These are phyloP conservation scores for Nerophis lumbriciformis DNA, from an alignment of 2,113 vertebrate species.

Conservation along the genomic window DNA sequence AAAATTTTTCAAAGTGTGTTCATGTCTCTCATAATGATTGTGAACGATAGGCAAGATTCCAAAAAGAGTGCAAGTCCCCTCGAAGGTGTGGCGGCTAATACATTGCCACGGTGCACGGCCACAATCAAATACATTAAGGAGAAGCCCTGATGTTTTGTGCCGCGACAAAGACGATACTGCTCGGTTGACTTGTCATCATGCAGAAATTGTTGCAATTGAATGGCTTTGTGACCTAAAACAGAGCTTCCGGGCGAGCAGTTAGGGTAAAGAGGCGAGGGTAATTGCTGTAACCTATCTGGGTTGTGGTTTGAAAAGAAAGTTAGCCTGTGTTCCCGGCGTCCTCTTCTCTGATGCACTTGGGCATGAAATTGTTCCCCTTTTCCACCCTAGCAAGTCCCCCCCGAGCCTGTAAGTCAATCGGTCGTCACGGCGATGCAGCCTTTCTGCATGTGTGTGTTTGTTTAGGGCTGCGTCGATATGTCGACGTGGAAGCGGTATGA, in stretches of 20 bases:
- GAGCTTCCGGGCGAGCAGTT: conserved; percentile 40
- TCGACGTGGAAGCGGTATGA: not conserved
- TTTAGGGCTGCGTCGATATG: not conserved
- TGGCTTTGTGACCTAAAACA: conserved; percentile 30
- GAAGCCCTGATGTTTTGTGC: no score
- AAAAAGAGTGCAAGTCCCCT: no score
- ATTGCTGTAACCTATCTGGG: conserved; percentile 67
- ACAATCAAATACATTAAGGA: no score
- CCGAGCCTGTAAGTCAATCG: conserved; percentile 29
- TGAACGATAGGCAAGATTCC: no score
- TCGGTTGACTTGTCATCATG: conserved; percentile 6
- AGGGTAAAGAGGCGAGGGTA: conserved; percentile 64
- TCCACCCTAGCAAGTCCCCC: conserved; percentile 40
- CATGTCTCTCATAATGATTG: no score
- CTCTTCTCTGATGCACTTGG: conserved; percentile 58
- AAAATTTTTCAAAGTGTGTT: no score
- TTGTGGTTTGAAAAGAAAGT: conserved; percentile 38
- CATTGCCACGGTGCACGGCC: no score
- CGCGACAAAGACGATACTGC: no score
- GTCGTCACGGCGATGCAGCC: conserved; percentile 29
- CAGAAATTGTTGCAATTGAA: conserved; percentile 41
- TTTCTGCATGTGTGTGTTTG: conserved; percentile 24
- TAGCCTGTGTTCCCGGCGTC: conserved; percentile 53
- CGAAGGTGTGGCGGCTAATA: no score
- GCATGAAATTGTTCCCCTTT: conserved; percentile 63